A percentile compares a stretch with the other conserved stretches of the same genome.
Evolutionary conservation across 30 jellyfish, hydroid and myxozoan genomes (phyloP).

Genomic region (Turritopsis dohrnii): DNA sequence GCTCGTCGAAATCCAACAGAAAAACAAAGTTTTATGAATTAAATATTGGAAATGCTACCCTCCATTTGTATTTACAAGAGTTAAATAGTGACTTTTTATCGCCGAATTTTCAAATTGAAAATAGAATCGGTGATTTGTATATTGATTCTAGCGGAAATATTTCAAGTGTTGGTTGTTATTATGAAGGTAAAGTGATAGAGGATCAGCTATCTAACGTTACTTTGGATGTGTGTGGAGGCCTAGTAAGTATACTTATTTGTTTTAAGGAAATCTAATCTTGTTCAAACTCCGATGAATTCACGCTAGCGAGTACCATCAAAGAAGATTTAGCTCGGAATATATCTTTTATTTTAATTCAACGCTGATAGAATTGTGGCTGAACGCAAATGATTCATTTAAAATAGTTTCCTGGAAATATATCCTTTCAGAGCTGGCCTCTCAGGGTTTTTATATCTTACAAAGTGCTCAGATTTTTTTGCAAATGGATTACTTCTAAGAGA

Average conservation of each 20-base stretch:
- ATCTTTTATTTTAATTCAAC: too few species aligned
- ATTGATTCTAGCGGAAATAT: slow-evolving; percentile 5
- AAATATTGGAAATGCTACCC: background rate
- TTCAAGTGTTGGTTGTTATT: background rate
- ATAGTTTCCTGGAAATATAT: too few species aligned
- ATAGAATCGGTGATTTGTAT: slow-evolving; percentile 23
- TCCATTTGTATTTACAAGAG: background rate
- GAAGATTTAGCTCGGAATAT: too few species aligned
- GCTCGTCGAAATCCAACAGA: background rate
- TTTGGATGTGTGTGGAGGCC: slow-evolving; percentile 64
- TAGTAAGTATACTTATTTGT: slow-evolving; percentile 46
- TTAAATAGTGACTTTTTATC: slow-evolving; percentile 29
- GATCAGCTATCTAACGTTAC: slow-evolving; percentile 55
- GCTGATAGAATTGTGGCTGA: too few species aligned
- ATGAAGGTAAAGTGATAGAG: slow-evolving; percentile 43
- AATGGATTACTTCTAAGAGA: too few species aligned
- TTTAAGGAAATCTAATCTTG: background rate
- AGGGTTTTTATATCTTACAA: too few species aligned
- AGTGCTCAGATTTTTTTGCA: too few species aligned
- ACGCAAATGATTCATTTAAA: too few species aligned
- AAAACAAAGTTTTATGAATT: slow-evolving; percentile 3
- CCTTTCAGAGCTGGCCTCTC: too few species aligned
- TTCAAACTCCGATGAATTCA: too few species aligned
- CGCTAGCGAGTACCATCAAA: too few species aligned
- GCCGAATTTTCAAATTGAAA: slow-evolving; percentile 45